A percentile compares a stretch with the other conserved stretches of the same genome.
These are phyloP conservation scores for Rhinolophus sinicus DNA, from an alignment of 2,113 vertebrate species.

Conservation along the genomic window DNA sequence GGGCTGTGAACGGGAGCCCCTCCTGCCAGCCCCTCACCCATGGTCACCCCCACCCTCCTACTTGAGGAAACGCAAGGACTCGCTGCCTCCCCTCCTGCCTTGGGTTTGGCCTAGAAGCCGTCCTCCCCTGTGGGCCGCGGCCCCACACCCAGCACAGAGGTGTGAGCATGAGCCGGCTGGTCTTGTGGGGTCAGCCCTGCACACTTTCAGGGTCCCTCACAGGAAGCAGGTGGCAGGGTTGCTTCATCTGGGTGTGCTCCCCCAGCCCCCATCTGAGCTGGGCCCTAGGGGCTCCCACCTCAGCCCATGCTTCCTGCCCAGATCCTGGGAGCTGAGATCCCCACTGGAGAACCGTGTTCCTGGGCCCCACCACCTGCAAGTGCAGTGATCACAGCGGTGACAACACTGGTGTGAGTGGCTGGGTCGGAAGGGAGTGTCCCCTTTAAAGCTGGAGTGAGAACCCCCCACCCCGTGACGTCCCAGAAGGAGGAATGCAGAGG, in stretches of 20 bases:
- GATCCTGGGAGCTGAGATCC: neutral
- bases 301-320: no score
- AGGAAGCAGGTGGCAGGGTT: neutral
- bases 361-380: neutral
- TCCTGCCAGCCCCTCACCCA: neutral
- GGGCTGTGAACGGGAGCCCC: accelerated
- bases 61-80: accelerated
- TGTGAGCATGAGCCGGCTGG: accelerated
- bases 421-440: neutral
- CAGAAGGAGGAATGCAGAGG: neutral
- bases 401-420: neutral
- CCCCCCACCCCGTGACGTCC: neutral
- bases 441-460: neutral
- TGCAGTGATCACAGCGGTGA: neutral
- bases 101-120: neutral
- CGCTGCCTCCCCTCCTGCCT: neutral
- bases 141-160: neutral
- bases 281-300: neutral
- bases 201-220: neutral
- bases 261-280: neutral
- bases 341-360: neutral
- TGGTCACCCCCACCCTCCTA: accelerated
- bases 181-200: neutral
- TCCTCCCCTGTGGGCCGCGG: no score
- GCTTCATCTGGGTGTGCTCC: no score